Base-by-base conservation (phyloP, 1,140 invertebrate genomes). In the Drosophila pectinifera region DNA sequence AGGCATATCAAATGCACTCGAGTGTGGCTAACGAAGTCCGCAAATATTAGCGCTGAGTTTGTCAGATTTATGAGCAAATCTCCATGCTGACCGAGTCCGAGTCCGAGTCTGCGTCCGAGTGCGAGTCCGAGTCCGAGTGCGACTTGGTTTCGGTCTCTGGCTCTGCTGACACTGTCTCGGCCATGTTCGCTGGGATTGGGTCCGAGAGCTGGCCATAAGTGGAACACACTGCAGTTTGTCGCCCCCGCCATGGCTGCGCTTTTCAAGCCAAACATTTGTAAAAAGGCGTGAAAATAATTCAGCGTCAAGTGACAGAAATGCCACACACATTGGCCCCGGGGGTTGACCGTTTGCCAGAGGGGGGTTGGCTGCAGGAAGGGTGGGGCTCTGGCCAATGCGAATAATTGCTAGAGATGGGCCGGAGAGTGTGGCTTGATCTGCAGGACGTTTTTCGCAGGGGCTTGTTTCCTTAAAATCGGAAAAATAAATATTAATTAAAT, bases 221-320 rank as follows among this genome's bases (percentile, higher is more conserved):
- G 83, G 84, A 88, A 88, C 80, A 88, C 67, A 62, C 56, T 59
- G 57, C 69, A 53, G 74, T 80, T 61, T 81, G 56, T 89, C 84
- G 84, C 84, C 84, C 84, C 84, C 84, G 84, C 84, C 72, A 77
- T 84, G 76, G 76, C 49, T 73, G 83, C 76, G 82, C 72, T 88
- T 82, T 88, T 76, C 73, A 70, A 82, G 67, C 67, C 73, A 89
- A 89, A 89, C 84, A 89, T 89, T 89, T 89, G 84, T 89, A 89
- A 89, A 89, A 89, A 89, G 85, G 84, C 84, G 84, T 89, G 84
- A 89, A 89, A 89, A 89, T 89, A 89, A 89, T 89, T 89, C 84
- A 89, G 84, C 84, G 84, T 89, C 84, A 89, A 89, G 84, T 89
- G 84, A 89, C 84, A 89, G 84, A 89, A 89, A 89, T 89, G 85